These are phyloP conservation scores for Brienomyrus longianalis DNA, from an alignment of 2,113 vertebrate species.

Conservation along the genomic window DNA sequence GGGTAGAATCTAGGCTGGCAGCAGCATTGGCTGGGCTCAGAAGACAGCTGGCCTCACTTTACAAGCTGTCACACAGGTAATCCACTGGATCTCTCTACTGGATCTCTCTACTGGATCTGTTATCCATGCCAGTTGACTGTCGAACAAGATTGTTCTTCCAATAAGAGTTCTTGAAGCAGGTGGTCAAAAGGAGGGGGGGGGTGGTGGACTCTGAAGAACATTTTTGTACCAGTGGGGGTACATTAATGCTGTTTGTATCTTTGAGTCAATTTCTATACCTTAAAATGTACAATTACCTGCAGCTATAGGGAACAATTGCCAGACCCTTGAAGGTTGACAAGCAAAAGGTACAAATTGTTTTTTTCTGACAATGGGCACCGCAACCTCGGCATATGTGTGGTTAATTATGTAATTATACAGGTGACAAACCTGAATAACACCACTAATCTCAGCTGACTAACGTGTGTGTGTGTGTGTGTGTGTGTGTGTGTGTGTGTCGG, in stretches of 20 bases:
- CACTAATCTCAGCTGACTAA: not conserved
- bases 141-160: not conserved
- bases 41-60: constrained; percentile 51
- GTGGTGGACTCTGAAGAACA: no score
- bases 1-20: constrained; percentile 53
- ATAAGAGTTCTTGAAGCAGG: not conserved
- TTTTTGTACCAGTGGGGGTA: no score
- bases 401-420: not conserved
- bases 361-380: not conserved
- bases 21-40: constrained; percentile 49
- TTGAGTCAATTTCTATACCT: no score
- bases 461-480: not conserved
- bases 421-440: not conserved
- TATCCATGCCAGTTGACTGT: not conserved
- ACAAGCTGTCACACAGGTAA: constrained; percentile 55
- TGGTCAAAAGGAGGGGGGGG: not conserved
- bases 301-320: no score
- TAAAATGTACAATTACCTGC: no score
- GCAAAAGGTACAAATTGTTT: no score
- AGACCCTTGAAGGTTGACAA: no score
- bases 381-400: not conserved
- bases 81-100: constrained; percentile 36
- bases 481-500: not conserved
- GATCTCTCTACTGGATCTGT: constrained; percentile 25
- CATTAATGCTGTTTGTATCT: no score